phyloP scores from a whole-genome alignment of 1,140 invertebrate genomes.

The Musca vetustissima region DNA sequence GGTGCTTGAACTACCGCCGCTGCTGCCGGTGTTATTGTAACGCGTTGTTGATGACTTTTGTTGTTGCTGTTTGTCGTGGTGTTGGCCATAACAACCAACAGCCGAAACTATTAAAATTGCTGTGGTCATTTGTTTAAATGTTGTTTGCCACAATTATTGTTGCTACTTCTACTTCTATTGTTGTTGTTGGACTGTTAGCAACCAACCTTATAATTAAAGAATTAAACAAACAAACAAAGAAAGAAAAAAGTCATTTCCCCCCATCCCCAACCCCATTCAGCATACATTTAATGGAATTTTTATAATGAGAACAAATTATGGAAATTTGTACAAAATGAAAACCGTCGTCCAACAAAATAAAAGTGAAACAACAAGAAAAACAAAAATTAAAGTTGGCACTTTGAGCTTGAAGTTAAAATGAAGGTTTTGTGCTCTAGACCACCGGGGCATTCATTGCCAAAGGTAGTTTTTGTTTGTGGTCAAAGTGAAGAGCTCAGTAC shows the following conservation, averaged over 20 bases:
- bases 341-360: background rate
- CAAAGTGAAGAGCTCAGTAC: too few relatives aligned
- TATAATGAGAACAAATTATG: background rate
- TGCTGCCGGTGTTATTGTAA: conserved; percentile 2
- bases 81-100: conserved; percentile 9
- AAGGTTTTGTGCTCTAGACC: too few relatives aligned
- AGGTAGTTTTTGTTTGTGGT: too few relatives aligned
- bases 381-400: too few relatives aligned
- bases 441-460: too few relatives aligned
- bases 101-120: conserved; percentile 9
- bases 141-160: background rate
- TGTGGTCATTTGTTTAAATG: conserved; percentile 16
- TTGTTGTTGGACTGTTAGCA: conserved; percentile 6
- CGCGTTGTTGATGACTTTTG: background rate
- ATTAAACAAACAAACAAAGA: conserved; percentile 17
- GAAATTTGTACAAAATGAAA: conserved; percentile 1
- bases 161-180: background rate
- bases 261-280: too few relatives aligned
- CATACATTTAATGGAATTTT: background rate
- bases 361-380: too few relatives aligned
- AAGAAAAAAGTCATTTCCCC: too few relatives aligned
- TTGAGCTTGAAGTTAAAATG: too few relatives aligned
- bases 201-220: conserved; percentile 24
- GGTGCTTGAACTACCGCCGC: background rate
- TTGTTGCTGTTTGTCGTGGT: background rate